These are phyloP conservation scores for Trialeurodes vaporariorum DNA, from an alignment of 1,140 invertebrate genomes.

Conservation along the genomic window DNA sequence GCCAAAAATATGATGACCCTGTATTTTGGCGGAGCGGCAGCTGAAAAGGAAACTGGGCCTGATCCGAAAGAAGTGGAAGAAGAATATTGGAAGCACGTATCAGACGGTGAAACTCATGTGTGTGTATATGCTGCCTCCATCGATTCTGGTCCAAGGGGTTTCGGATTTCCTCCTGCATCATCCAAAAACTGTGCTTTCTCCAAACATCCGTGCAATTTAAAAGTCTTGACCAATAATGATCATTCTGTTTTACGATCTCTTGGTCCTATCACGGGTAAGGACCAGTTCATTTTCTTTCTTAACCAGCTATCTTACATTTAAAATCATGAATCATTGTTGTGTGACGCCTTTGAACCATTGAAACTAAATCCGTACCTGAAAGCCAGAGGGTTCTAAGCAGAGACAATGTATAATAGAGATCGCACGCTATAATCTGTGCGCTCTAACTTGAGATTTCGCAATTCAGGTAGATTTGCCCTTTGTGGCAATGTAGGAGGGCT, in stretches of 20 bases:
- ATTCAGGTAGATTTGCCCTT: too few relatives aligned
- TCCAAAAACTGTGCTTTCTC: constrained; percentile 54
- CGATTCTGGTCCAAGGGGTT: constrained; percentile 73
- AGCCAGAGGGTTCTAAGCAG: too few relatives aligned
- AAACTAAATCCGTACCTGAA: too few relatives aligned
- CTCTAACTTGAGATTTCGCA: too few relatives aligned
- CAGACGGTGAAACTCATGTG: constrained; percentile 61
- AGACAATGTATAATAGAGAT: too few relatives aligned
- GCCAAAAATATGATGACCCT: constrained; percentile 72
- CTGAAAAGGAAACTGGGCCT: constrained; percentile 23
- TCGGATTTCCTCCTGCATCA: constrained; percentile 61
- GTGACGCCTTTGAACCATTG: too few relatives aligned
- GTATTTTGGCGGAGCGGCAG: constrained; percentile 53
- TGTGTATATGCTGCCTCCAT: constrained; percentile 83
- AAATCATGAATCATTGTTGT: too few relatives aligned
- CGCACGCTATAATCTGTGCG: too few relatives aligned
- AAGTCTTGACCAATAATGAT: constrained; percentile 71
- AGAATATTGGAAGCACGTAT: constrained; percentile 77
- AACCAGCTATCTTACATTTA: background rate
- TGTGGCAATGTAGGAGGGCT: too few relatives aligned
- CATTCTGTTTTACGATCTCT: constrained; percentile 68
- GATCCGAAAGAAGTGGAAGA: constrained; percentile 35
- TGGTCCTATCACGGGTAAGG: constrained; percentile 67
- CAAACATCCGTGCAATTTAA: constrained; percentile 85
- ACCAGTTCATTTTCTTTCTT: background rate